These are phyloP conservation scores for Corapipo altera DNA, from an alignment of 2,113 vertebrate species.

Conservation along the genomic window DNA sequence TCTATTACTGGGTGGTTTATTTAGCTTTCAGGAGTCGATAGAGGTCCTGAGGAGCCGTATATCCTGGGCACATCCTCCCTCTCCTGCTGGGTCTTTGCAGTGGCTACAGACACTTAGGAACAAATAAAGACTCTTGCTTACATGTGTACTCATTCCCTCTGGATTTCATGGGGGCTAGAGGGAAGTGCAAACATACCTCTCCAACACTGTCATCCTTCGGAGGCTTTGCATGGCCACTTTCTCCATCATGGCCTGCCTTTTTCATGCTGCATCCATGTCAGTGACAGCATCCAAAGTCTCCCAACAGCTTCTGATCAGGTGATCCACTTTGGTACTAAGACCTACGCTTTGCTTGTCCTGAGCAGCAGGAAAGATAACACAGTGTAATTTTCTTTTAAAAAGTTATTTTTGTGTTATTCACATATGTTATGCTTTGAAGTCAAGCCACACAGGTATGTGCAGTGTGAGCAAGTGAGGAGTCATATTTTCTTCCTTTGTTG, in stretches of 20 bases:
- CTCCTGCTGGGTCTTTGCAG: not conserved
- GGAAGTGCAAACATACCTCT: not conserved
- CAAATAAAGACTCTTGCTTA: not conserved
- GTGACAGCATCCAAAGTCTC: not conserved
- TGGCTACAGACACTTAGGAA: not conserved
- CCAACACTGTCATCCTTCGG: not conserved
- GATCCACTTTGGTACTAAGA: not conserved
- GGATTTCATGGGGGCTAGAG: fast-evolving
- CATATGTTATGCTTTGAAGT: not conserved
- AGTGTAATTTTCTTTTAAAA: not conserved
- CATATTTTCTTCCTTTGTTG: not conserved
- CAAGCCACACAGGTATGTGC: not conserved
- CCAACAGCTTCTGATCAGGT: not conserved
- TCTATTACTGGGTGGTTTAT: not conserved
- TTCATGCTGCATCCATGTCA: not conserved
- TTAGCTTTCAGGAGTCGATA: not conserved
- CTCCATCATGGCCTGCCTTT: not conserved
- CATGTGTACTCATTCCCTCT: not conserved
- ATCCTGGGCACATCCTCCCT: not conserved
- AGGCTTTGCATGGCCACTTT: not conserved
- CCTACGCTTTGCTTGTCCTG: not conserved
- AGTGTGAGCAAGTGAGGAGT: not conserved
- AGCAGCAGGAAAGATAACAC: not conserved
- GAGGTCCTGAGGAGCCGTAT: not conserved
- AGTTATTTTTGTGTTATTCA: not conserved